Conservation (phyloP, 1,140 invertebrate species). For the Melipona quadrifasciata region DNA sequence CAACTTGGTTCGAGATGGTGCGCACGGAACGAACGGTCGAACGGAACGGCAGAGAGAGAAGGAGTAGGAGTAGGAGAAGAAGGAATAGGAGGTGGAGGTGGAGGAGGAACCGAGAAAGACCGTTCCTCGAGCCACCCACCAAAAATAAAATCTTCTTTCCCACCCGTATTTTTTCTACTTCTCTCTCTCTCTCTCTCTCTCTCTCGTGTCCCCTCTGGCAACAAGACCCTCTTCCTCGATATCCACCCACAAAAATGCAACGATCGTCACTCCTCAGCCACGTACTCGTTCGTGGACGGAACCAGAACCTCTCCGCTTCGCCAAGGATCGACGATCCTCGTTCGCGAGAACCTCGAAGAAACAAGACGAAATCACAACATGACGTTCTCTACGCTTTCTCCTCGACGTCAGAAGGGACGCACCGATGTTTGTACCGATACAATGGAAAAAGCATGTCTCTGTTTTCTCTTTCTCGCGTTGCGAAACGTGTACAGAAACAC, state of each 20-base stretch:
- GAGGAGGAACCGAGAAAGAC: conserved; percentile 36
- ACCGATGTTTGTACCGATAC: too few species aligned
- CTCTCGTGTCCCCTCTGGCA: conserved; percentile 50
- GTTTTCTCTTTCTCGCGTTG: too few species aligned
- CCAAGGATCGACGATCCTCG: conserved; percentile 14
- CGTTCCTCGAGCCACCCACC: conserved; percentile 57
- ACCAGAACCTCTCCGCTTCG: background rate
- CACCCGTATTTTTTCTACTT: conserved; percentile 46
- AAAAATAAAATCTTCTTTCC: conserved; percentile 67
- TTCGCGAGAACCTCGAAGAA: background rate
- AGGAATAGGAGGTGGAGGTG: background rate
- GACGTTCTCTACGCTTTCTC: background rate
- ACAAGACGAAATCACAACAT: background rate
- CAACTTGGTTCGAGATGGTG: conserved; percentile 38
- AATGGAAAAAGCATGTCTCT: too few species aligned
- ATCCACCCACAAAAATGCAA: conserved; percentile 67
- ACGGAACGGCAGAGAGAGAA: background rate
- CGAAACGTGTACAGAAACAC: too few species aligned
- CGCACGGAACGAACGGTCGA: conserved; percentile 42
- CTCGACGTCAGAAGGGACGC: too few species aligned
- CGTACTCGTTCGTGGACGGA: conserved; percentile 44
- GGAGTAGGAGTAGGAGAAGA: conserved; percentile 10
- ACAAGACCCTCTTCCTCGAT: conserved; percentile 64
- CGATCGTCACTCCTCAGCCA: conserved; percentile 51
- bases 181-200: conserved; percentile 10